A percentile compares a stretch with the other conserved stretches of the same genome.
These are phyloP conservation scores for Caenorhabditis japonica DNA, from an alignment of 2,888 invertebrate species.

Conservation along the genomic window DNA sequence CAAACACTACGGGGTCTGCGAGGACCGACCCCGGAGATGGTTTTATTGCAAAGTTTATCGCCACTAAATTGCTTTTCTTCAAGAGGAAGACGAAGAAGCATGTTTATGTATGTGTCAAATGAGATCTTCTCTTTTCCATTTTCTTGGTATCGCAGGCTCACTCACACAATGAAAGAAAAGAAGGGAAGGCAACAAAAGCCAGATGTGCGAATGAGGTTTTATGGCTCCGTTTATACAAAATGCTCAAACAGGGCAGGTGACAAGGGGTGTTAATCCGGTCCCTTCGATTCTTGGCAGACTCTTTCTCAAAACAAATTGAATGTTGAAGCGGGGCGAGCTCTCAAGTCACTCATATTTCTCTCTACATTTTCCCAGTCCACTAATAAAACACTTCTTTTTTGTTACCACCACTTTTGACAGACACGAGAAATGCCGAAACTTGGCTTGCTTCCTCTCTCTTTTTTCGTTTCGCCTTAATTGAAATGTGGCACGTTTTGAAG, in stretches of 20 bases:
- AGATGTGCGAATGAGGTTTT: conserved; percentile 39
- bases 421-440: conserved; percentile 23
- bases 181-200: conserved; percentile 48
- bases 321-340: conserved; percentile 11
- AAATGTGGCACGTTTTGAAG: conserved; percentile 51
- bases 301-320: conserved; percentile 40
- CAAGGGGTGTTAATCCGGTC: conserved; percentile 26
- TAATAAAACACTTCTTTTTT: conserved; percentile 68
- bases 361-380: conserved; percentile 64
- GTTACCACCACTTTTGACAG: conserved; percentile 41
- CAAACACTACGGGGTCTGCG: conserved; percentile 42
- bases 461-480: conserved; percentile 26
- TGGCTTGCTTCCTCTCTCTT: conserved; percentile 8
- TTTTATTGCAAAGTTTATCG: conserved; percentile 53
- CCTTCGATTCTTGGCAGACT: too few species aligned
- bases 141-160: conserved; percentile 12
- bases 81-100: conserved; percentile 35
- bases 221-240: conserved; percentile 45
- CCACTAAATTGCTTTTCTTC: conserved; percentile 53
- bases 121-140: conserved; percentile 43
- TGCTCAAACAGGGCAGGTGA: conserved; percentile 29
- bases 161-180: conserved; percentile 32
- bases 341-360: conserved; percentile 61
- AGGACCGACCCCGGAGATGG: conserved; percentile 39
- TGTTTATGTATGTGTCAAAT: conserved; percentile 53